These are phyloP conservation scores for Pogona vitticeps DNA, from an alignment of 2,113 vertebrate genomes.

Conservation along the genomic window DNA sequence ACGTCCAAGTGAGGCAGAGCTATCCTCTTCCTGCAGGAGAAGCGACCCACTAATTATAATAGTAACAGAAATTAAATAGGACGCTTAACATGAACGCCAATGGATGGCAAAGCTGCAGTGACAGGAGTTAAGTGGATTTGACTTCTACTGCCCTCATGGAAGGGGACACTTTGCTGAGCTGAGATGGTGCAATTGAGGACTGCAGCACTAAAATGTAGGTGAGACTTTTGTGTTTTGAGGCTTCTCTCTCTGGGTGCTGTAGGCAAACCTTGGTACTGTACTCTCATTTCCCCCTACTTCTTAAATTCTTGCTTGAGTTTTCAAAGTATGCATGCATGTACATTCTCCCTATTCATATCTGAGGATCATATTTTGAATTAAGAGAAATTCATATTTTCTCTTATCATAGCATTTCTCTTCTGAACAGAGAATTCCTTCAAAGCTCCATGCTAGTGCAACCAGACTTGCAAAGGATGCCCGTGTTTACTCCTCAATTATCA, in stretches of 20 bases:
- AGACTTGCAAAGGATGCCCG: too few species aligned
- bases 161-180: background rate
- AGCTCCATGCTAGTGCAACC: too few species aligned
- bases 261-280: background rate
- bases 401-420: background rate
- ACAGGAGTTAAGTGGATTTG: conserved; percentile 3
- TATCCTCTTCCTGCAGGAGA: background rate
- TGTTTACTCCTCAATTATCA: too few species aligned
- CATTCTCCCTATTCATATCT: background rate
- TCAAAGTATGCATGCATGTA: background rate
- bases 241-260: background rate
- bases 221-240: background rate
- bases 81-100: background rate
- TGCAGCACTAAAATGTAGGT: background rate
- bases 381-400: too few species aligned
- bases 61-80: background rate
- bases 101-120: background rate
- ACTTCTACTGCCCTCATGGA: background rate
- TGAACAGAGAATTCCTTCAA: background rate
- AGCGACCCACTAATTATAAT: conserved; percentile 21
- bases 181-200: background rate
- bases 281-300: background rate
- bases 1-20: background rate
- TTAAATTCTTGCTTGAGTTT: background rate
- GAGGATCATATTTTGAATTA: too few species aligned